Conservation (phyloP, 2,113 vertebrate genomes). For the Hippopotamus amphibius region DNA sequence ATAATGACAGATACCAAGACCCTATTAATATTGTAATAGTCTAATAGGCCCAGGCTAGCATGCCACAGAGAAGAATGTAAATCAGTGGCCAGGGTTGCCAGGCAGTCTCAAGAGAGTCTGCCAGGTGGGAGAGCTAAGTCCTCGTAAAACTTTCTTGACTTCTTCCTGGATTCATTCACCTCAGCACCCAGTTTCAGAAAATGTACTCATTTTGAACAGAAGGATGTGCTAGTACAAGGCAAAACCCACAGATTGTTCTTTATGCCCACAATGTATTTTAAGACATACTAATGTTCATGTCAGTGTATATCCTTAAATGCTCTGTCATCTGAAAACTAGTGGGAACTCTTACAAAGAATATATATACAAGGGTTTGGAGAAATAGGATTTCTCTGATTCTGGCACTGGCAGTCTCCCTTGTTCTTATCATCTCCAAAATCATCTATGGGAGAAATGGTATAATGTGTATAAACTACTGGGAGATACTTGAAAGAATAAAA, state of each 20-base stretch:
- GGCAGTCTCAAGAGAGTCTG: not conserved
- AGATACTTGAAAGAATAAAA: slow-evolving; percentile 8
- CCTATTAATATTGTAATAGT: slow-evolving; percentile 84
- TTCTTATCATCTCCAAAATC: slow-evolving; percentile 29
- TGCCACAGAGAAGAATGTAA: slow-evolving; percentile 73
- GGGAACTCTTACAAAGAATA: not conserved
- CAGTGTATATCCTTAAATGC: not conserved
- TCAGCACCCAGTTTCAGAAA: not conserved
- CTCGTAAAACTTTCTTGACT: not conserved
- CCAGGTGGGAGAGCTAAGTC: not conserved
- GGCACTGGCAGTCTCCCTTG: not conserved
- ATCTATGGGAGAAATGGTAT: not conserved
- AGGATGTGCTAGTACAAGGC: not conserved
- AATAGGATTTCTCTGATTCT: not conserved
- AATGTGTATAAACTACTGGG: not conserved
- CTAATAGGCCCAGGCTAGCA: slow-evolving; percentile 70
- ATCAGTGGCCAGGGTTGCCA: slow-evolving; percentile 57
- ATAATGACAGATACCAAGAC: slow-evolving; percentile 79
- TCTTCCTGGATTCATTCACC: not conserved
- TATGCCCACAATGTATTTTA: not conserved
- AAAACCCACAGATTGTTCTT: not conserved
- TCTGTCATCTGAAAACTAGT: not conserved
- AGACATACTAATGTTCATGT: not conserved
- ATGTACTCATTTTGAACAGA: not conserved
- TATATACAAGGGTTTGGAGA: not conserved